A percentile compares a stretch with the other conserved stretches of the same genome.
phyloP scores from a whole-genome alignment of 2,888 invertebrate species.

The Bembecia ichneumoniformis region DNA sequence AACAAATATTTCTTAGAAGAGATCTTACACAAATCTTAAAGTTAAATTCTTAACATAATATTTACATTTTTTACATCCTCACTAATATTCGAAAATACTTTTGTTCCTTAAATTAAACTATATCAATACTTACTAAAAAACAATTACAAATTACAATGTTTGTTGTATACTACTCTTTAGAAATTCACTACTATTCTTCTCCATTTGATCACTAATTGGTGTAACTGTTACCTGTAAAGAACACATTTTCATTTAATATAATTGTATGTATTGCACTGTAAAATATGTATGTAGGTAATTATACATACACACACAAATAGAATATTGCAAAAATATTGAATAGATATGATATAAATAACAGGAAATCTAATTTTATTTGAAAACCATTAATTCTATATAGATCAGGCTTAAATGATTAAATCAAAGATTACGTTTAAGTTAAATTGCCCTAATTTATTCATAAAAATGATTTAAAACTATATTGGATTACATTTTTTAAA shows the following conservation, averaged over 20 bases:
- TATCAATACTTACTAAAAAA: slow-evolving; percentile 27
- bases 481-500: no score
- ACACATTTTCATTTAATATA: slow-evolving; percentile 3
- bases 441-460: no score
- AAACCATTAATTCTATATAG: no score
- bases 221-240: slow-evolving; percentile 50
- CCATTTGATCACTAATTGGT: slow-evolving; percentile 34
- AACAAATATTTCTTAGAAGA: no score
- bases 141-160: slow-evolving; percentile 26
- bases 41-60: slow-evolving; percentile 1
- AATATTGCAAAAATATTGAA: no score
- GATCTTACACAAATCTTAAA: neutral
- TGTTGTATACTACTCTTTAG: slow-evolving; percentile 40
- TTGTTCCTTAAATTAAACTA: neutral
- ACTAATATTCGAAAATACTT: slow-evolving; percentile 32
- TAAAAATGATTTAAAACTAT: no score
- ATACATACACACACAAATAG: neutral
- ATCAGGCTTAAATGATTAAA: no score
- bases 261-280: neutral
- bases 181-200: slow-evolving; percentile 28
- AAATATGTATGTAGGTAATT: neutral
- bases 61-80: slow-evolving; percentile 36
- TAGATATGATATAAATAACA: no score
- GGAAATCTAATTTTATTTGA: no score
- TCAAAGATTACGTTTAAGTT: no score